Evolutionary conservation across 2,797 vertebrate genomes (phyloP).

Genomic region (Bovichtus variegatus): DNA sequence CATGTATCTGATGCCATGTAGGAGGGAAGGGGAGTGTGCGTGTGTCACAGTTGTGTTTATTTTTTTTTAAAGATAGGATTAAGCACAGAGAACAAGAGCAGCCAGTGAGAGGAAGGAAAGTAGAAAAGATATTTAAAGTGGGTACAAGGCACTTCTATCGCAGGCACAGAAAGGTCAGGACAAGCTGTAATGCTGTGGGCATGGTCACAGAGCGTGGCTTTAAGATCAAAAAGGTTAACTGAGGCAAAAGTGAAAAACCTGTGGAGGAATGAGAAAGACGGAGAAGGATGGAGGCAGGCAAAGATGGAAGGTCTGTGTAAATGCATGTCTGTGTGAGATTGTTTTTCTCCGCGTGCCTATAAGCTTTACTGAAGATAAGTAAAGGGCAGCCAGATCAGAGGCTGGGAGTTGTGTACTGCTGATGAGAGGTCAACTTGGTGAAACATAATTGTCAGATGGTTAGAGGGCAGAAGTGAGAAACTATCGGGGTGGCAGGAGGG

Average conservation of each 20-base stretch:
- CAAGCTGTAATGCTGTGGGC: slow-evolving; percentile 38
- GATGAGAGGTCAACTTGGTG: slow-evolving; percentile 70
- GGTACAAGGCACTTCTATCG: slow-evolving; percentile 19
- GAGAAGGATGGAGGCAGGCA: slow-evolving; percentile 25
- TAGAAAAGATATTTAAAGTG: slow-evolving; percentile 49
- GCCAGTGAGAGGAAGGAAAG: slow-evolving; percentile 3
- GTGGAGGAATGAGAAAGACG: slow-evolving; percentile 23
- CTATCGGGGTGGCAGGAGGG: slow-evolving; percentile 53
- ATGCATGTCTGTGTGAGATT: slow-evolving; percentile 51
- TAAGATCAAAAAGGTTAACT: slow-evolving; percentile 52
- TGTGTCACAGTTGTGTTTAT: slow-evolving; percentile 13
- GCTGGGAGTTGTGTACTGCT: slow-evolving; percentile 50
- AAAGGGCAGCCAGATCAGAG: slow-evolving; percentile 74
- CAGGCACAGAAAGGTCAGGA: slow-evolving; percentile 63
- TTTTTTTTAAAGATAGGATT: slow-evolving; percentile 51
- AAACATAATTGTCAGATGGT: slow-evolving; percentile 75
- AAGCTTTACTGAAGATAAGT: slow-evolving; percentile 64
- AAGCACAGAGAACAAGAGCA: slow-evolving; percentile 41
- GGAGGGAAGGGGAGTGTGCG: slow-evolving; percentile 24
- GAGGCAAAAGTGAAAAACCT: slow-evolving; percentile 57
- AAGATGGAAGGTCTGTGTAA: slow-evolving; percentile 34
- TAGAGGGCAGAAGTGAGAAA: slow-evolving; percentile 72
- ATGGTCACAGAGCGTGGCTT: slow-evolving; percentile 33
- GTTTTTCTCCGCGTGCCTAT: slow-evolving; percentile 21
- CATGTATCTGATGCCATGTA: slow-evolving; percentile 43